These are phyloP conservation scores for Nasonia oneida DNA, from an alignment of 2,888 invertebrate genomes.

Conservation along the genomic window DNA sequence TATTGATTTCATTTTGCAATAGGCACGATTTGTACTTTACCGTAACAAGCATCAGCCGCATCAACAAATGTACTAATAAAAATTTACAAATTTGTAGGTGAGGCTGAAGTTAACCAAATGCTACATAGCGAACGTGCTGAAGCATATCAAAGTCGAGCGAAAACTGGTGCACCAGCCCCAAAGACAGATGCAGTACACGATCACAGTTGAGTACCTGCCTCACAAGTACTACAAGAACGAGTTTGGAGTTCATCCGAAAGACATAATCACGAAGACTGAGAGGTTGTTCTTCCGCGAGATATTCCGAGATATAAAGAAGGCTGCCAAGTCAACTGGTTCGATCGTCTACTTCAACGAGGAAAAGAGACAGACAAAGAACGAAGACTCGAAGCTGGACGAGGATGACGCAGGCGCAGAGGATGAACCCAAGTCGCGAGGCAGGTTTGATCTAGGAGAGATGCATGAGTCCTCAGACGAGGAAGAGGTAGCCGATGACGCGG, in stretches of 20 bases:
- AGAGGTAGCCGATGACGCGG: conserved; percentile 81
- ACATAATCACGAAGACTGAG: conserved; percentile 88
- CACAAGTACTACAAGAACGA: conserved; percentile 87
- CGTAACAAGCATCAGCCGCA: no score
- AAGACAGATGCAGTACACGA: conserved; percentile 83
- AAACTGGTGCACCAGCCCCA: conserved; percentile 81
- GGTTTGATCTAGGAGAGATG: conserved; percentile 71
- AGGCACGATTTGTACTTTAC: background rate
- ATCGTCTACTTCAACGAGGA: conserved; percentile 79
- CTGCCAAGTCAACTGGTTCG: conserved; percentile 81
- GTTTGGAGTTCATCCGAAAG: conserved; percentile 85
- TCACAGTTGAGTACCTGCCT: conserved; percentile 88
- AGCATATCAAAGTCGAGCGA: conserved; percentile 84
- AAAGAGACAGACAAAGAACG: conserved; percentile 73
- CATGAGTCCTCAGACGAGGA: conserved; percentile 86
- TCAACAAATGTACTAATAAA: background rate
- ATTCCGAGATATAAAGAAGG: conserved; percentile 83
- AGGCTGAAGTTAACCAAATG: conserved; percentile 88
- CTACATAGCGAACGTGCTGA: conserved; percentile 88
- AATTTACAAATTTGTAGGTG: conserved; percentile 77
- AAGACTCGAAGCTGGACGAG: conserved; percentile 75
- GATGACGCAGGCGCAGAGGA: conserved; percentile 76
- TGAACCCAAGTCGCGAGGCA: conserved; percentile 5
- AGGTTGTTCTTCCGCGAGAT: conserved; percentile 85
- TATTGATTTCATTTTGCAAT: conserved; percentile 74